Base-by-base conservation (phyloP, 2,797 vertebrate species). In the Mus caroli region DNA sequence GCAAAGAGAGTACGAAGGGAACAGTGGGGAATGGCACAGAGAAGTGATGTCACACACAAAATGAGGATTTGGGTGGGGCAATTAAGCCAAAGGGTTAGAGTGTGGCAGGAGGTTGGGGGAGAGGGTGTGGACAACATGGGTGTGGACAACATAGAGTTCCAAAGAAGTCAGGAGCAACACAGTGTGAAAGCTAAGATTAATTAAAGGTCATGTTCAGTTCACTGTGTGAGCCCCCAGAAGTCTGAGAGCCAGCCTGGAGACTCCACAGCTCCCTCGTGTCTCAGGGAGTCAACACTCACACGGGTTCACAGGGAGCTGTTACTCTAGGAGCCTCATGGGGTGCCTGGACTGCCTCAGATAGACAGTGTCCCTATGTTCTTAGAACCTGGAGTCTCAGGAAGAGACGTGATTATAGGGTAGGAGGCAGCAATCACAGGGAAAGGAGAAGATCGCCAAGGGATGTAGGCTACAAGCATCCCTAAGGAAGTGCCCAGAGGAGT, bases 261-360 rank as follows among this genome's bases (percentile, higher is more conserved):
- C 4, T 0, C 9, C 31, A 22, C 2, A 58, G 67, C 13, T 12
- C 0, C 1, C 6, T 2, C 43, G 43, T 1, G 62, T 60, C 34
- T 12, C 0, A 2, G 20, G 13, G 56, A 85, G 85, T 14, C 19
- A 15, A 4, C 0, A 1, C 3, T 6, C 2, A 14, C 13, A 52
- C 26, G 3, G n/a, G 1, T 1, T 43, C 46, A 12, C 3, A 67
- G 12, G 26, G 43, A 37, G 20, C 5, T 7, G 9, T 26, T 34
- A 1, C 37, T 69, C 83, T 22, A n/a, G 84, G 24, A 43, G 46
- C 20, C 0, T 50, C 28, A 31, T 13, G 4, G 0, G 26, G 69
- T 0, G 13, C 28, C 40, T 2, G 4, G 69, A 43, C 8, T 4
- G 11, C 17, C n/a, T 28, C 24, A 4, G 31, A 28, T 12, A 1